These are phyloP conservation scores for Drosophila pallidifrons DNA, from an alignment of 1,140 invertebrate species.

Conservation along the genomic window DNA sequence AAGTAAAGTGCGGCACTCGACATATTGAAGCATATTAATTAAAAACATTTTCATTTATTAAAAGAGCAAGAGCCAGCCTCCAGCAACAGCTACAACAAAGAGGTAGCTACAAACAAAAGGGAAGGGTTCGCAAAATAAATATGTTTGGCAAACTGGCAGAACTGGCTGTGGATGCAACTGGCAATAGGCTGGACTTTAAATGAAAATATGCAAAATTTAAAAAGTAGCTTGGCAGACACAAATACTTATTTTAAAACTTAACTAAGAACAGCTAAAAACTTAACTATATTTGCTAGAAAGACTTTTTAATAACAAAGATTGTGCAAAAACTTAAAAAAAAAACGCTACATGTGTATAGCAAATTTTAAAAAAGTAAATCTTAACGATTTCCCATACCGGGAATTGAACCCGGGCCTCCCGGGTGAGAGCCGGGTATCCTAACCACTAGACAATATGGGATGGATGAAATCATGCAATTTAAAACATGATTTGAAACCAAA, in stretches of 20 bases:
- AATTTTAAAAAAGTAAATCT: too few relatives aligned
- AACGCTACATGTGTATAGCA: too few relatives aligned
- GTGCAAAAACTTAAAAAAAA: too few relatives aligned
- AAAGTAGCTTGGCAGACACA: neutral
- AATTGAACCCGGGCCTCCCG: slow-evolving; percentile 93
- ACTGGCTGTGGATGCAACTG: slow-evolving; percentile 4
- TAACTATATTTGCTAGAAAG: too few relatives aligned
- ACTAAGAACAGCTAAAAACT: too few relatives aligned
- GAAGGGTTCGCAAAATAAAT: neutral
- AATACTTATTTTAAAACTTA: too few relatives aligned
- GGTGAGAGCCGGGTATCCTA: slow-evolving; percentile 3
- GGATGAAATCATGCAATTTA: neutral
- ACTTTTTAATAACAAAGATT: too few relatives aligned
- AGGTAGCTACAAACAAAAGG: neutral
- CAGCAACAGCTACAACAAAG: slow-evolving; percentile 15
- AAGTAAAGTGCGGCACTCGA: slow-evolving; percentile 61
- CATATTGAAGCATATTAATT: slow-evolving; percentile 81
- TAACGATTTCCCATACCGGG: slow-evolving; percentile 90
- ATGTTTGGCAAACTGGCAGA: neutral
- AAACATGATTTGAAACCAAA: neutral
- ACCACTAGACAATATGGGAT: slow-evolving; percentile 4
- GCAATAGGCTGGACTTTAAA: neutral
- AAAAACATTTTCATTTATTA: slow-evolving; percentile 80
- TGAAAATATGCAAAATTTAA: neutral
- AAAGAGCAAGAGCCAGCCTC: slow-evolving; percentile 59